A percentile compares a stretch with the other conserved stretches of the same genome.
These are phyloP conservation scores for Rhabdophis nuchalis DNA, from an alignment of 2,797 vertebrate genomes.

Conservation along the genomic window DNA sequence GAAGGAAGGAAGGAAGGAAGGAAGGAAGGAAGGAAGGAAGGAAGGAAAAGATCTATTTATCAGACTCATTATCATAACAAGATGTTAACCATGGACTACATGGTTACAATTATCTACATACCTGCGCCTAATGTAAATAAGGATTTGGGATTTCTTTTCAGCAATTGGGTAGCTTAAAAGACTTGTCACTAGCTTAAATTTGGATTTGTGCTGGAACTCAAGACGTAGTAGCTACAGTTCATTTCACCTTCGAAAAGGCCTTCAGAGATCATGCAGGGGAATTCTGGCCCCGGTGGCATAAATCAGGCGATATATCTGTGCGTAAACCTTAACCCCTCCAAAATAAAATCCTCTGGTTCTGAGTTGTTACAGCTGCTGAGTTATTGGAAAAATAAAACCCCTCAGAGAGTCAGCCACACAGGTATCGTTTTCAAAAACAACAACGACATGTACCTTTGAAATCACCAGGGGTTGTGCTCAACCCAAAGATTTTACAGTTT, in stretches of 20 bases:
- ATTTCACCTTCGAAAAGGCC: not conserved
- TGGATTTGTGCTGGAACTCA: not conserved
- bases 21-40: not conserved
- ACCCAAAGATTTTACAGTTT: not conserved
- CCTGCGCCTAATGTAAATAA: not conserved
- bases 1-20: not conserved
- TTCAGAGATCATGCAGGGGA: not conserved
- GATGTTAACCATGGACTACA: not conserved
- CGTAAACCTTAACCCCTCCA: not conserved
- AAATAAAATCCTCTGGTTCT: not conserved
- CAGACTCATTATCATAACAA: not conserved
- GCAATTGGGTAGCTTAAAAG: not conserved
- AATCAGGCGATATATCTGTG: not conserved
- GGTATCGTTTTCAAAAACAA: not conserved
- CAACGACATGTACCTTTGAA: not conserved
- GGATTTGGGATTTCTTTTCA: not conserved
- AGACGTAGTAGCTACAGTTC: not conserved
- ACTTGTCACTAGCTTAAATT: not conserved
- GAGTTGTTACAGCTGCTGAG: not conserved
- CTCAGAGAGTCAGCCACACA: not conserved
- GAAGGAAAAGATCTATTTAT: not conserved
- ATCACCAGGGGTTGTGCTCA: not conserved
- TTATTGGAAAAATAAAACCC: not conserved
- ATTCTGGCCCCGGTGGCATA: not conserved
- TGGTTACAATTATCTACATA: not conserved